phyloP scores from a whole-genome alignment of 2,888 invertebrate species.

The Eueremaeus valkanovi region DNA sequence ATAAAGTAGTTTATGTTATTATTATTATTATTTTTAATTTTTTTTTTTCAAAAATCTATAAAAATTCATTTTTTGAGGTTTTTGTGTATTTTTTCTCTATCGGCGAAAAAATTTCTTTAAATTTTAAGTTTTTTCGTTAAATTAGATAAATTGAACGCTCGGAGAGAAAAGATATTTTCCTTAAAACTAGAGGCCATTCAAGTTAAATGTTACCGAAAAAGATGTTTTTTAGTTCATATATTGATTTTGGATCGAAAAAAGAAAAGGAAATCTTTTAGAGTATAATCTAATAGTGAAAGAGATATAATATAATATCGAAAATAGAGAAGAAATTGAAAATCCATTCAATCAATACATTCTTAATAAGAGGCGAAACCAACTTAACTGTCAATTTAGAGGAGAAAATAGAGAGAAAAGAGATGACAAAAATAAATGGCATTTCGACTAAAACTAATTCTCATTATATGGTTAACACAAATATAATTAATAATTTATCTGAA shows the following conservation, averaged over 20 bases:
- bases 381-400: background rate
- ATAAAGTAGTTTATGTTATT: background rate
- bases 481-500: background rate
- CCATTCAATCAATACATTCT: background rate
- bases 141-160: background rate
- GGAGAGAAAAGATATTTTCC: background rate
- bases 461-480: background rate
- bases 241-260: background rate
- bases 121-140: background rate
- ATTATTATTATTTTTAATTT: constrained; percentile 7
- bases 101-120: background rate
- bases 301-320: background rate
- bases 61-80: constrained; percentile 14
- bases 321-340: background rate
- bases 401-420: too few relatives aligned
- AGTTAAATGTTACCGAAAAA: background rate
- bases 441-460: background rate
- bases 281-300: background rate
- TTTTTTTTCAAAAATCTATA: background rate
- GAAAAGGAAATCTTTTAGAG: background rate
- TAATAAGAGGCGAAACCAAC: constrained; percentile 1
- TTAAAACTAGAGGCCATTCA: background rate
- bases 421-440: background rate
- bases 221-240: background rate
- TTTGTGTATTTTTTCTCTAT: background rate